These are phyloP conservation scores for Corynorhinus townsendii DNA, from an alignment of 2,113 vertebrate genomes.

Conservation along the genomic window DNA sequence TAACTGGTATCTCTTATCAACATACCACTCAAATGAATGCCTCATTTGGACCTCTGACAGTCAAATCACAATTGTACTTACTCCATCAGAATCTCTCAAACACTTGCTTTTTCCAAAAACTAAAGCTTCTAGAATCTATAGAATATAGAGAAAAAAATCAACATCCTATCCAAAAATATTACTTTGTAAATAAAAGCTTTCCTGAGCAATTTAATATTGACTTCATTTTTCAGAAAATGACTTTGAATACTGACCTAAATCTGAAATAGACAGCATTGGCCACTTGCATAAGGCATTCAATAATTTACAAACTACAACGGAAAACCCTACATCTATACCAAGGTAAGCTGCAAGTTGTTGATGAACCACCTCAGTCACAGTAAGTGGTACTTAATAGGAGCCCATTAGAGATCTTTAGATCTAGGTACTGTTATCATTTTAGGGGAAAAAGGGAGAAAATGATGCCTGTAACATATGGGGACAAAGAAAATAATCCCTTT, in stretches of 20 bases:
- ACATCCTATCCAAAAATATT: not conserved
- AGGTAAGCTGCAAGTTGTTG: not conserved
- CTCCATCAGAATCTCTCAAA: constrained; percentile 4
- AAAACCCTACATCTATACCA: not conserved
- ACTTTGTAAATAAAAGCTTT: constrained; percentile 29
- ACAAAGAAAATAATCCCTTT: constrained; percentile 19
- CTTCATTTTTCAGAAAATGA: constrained; percentile 36
- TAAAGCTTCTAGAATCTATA: not conserved
- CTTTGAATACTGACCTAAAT: not conserved
- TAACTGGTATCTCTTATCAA: not conserved
- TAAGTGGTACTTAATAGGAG: not conserved
- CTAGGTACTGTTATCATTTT: not conserved
- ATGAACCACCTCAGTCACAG: not conserved
- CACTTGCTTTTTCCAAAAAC: constrained; percentile 23
- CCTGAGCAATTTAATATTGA: constrained; percentile 10
- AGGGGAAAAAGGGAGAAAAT: not conserved
- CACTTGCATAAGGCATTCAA: not conserved
- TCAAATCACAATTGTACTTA: not conserved
- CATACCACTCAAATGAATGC: not conserved
- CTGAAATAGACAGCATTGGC: not conserved
- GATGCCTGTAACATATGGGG: not conserved
- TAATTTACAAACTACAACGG: constrained; percentile 31
- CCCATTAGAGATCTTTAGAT: not conserved
- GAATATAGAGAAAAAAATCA: constrained; percentile 14
- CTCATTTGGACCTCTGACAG: constrained; percentile 12